Base-by-base conservation (phyloP, 1,140 invertebrate genomes). In the Eufriesea mexicana region DNA sequence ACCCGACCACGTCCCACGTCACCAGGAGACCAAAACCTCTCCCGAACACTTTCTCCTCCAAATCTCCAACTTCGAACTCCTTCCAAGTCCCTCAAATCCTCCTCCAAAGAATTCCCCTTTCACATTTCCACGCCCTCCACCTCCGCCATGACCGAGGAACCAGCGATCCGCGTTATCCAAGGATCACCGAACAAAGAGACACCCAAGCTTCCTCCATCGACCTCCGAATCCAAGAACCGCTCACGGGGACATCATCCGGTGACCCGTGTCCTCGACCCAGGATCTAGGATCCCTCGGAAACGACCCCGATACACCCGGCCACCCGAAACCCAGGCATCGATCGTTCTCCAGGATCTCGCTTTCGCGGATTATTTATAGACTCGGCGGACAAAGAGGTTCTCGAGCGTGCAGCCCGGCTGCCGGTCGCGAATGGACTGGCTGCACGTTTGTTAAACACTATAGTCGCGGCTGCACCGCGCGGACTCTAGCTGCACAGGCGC, bases 371-470 rank as follows among this genome's bases (percentile, higher is more conserved):
- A 81, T 89, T 83, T 80, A 77, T 81, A 71, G 76, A 77, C 84
- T 55, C 79, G 70, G 76, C 83, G 86, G 86, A 91, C 89, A 87
- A 90, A 89, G 86, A 84, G 81, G 86, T 88, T 88, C 86, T 12
- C 45, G 91, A 91, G 85, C 89, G 90, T 90, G 87, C 86, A 90
- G 90, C 90, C 87, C 84, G 91, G 86, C 75, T 92, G 91, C 84
- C 91, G 90, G 91, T 89, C 91, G 91, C 91, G 91, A 91, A 90
- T 92, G 86, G 83, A 93, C 92, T 93, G 91, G 87, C 87, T 85
- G 86, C 55, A 79, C 86, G 73, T 73, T 86, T 75, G 83, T 92
- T 92, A 90, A 91, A 90, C 91, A 87, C 85, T 89, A 83, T 85
- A 89, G 85, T 87, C 83, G 75, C 64, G 77, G 49, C 82, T 86